phyloP scores from a whole-genome alignment of 2,888 invertebrate genomes.

The Girardia tigrina region DNA sequence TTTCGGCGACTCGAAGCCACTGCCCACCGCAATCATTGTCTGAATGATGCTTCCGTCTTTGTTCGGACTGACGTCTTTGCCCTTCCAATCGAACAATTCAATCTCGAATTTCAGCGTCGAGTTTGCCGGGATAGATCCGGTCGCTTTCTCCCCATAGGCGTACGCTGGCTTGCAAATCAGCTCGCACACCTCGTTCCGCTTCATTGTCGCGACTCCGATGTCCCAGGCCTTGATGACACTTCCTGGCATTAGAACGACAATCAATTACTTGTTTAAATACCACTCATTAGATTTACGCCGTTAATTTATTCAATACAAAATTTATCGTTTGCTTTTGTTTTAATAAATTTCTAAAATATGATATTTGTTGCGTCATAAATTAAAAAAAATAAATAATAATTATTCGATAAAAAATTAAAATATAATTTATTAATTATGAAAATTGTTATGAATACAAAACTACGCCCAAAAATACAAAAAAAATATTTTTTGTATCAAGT shows the following conservation, averaged over 20 bases:
- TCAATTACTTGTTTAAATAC: no score
- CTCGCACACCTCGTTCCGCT: conserved; percentile 67
- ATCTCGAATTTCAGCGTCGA: conserved; percentile 68
- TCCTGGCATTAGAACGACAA: conserved; percentile 52
- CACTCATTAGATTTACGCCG: no score
- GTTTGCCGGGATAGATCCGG: conserved; percentile 74
- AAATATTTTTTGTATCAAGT: no score
- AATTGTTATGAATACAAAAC: no score
- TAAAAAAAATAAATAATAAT: no score
- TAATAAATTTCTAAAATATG: no score
- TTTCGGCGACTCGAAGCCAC: conserved; percentile 62
- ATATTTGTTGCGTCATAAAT: no score
- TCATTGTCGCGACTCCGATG: conserved; percentile 80
- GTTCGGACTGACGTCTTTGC: conserved; percentile 65
- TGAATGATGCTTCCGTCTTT: conserved; percentile 70
- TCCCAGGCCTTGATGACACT: conserved; percentile 85
- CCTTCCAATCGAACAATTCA: conserved; percentile 71
- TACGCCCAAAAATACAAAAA: no score
- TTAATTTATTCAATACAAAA: no score
- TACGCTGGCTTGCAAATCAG: conserved; percentile 74
- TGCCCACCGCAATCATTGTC: conserved; percentile 60
- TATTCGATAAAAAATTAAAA: no score
- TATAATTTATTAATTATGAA: no score
- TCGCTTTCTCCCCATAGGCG: conserved; percentile 72
- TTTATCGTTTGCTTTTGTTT: no score